Evolutionary conservation across 2,797 vertebrate species (phyloP).

Genomic region (Arnoldichthys spilopterus): DNA sequence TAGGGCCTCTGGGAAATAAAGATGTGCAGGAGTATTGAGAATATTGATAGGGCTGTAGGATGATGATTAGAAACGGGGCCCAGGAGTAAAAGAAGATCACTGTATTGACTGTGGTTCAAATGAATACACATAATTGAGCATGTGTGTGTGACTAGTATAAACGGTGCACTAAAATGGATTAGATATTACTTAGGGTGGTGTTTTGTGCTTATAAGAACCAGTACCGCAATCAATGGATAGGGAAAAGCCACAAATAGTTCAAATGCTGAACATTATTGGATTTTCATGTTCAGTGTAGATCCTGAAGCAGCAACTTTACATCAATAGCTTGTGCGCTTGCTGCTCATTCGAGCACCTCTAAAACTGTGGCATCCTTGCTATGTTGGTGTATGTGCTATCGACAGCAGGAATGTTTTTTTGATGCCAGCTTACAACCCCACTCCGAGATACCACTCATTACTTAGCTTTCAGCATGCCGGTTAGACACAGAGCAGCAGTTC

Average conservation of each 20-base stretch:
- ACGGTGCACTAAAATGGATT: constrained; percentile 10
- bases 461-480: constrained; percentile 27
- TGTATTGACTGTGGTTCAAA: constrained; percentile 21
- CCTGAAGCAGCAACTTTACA: constrained; percentile 15
- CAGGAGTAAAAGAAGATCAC: background rate
- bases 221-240: constrained; percentile 24
- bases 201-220: constrained; percentile 19
- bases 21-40: constrained; percentile 2
- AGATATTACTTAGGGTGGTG: constrained; percentile 28
- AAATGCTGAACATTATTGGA: constrained; percentile 28
- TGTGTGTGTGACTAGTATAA: constrained; percentile 6
- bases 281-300: constrained; percentile 3
- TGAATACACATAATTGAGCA: constrained; percentile 24
- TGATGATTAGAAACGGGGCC: constrained; percentile 32
- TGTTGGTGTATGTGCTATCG: constrained; percentile 9
- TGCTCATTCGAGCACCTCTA: constrained; percentile 21
- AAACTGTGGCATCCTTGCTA: constrained; percentile 1
- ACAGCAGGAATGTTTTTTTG: constrained; percentile 26
- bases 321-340: constrained; percentile 2
- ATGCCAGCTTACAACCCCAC: constrained; percentile 11
- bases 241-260: constrained; percentile 25
- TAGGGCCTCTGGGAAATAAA: constrained; percentile 16
- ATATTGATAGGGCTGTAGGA: constrained; percentile 7
- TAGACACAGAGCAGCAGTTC: constrained; percentile 8
- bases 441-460: constrained; percentile 18